Percentiles rank a stretch among this genome's conserved stretches.
Evolutionary conservation across 2,797 vertebrate genomes (phyloP).

Genomic region (Pampus argenteus): DNA sequence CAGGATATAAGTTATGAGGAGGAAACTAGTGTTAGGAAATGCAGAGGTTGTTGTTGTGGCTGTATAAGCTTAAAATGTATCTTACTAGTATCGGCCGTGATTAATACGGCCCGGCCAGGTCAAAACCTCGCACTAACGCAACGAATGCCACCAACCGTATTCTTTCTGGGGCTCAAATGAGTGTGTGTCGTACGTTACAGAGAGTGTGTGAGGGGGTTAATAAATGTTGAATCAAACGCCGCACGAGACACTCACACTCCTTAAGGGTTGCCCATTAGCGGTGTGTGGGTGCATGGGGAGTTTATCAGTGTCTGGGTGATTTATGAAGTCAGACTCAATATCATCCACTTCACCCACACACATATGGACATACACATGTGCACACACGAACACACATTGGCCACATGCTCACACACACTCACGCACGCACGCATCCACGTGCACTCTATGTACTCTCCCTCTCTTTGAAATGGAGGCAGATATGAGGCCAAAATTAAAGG

Average conservation of each 20-base stretch:
- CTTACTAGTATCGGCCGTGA: conserved; percentile 58
- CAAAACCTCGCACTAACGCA: conserved; percentile 63
- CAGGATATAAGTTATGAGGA: conserved; percentile 83
- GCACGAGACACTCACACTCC: conserved; percentile 87
- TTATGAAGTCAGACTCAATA: conserved; percentile 88
- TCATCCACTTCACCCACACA: conserved; percentile 86
- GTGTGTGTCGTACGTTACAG: conserved; percentile 66
- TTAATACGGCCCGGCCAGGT: conserved; percentile 78
- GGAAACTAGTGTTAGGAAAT: conserved; percentile 77
- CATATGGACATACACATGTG: conserved; percentile 84
- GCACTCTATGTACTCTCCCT: conserved; percentile 32
- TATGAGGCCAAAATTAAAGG: conserved; percentile 82
- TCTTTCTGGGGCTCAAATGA: conserved; percentile 78
- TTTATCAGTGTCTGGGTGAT: conserved; percentile 87
- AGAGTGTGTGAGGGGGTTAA: conserved; percentile 80
- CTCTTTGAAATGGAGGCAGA: conserved; percentile 70
- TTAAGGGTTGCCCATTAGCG: conserved; percentile 87
- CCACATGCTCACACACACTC: conserved; percentile 61
- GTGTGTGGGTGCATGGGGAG: conserved; percentile 85
- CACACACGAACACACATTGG: conserved; percentile 70
- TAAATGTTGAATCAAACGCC: conserved; percentile 87
- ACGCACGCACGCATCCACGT: conserved; percentile 1
- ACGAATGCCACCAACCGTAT: conserved; percentile 74
- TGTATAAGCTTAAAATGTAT: conserved; percentile 72
- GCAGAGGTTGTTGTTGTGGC: conserved; percentile 68